Evolutionary conservation across 2,797 vertebrate species (phyloP), one percentile per base, ranked within the genome.

Genomic region (Lateolabrax maculatus): DNA sequence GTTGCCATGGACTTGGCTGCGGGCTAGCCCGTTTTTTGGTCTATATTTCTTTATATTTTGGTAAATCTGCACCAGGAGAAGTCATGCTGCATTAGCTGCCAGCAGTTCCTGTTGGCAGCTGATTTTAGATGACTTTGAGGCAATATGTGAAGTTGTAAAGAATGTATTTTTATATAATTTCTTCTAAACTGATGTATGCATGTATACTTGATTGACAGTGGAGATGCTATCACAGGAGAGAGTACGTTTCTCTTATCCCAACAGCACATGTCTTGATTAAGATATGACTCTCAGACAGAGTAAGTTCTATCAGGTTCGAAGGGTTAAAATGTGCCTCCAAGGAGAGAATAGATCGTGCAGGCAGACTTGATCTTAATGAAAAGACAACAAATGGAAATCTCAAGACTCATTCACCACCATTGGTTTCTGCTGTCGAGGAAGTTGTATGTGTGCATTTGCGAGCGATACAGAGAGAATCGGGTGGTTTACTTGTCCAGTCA

Each of bases 401-500:
- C 25, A 5, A n/a, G 43, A 60, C 58, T 7, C 29, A 19, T 65
- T 64, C 37, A 52, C 29, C 23, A 2, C 52, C 6, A 5, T 18
- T 63, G 5, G 75, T 49, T 56, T 72, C 41, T 77, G 80, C 37
- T 69, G 63, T 74, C 46, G 11, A 48, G 65, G 31, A 64, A 23
- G 18, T 16, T 71, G 39, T 57, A 39, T 67, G 29, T 64, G 53
- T 61, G 48, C 6, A 2, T 53, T 62, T 80, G 65, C 71, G 71
- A 18, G 67, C 8, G 16, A 46, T 31, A 41, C 21, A 9, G 37
- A 74, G 44, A 52, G 67, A 85, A 81, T 84, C 75, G 75, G 77
- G 80, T 87, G 85, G 64, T 79, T 85, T 78, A 73, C 86, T 73
- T 49, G 81, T 87, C 84, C 80, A 85, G 84, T 92, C 89, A 84